Evolutionary conservation across 2,888 invertebrate genomes (phyloP).

Genomic region (Platypus cylindrus): DNA sequence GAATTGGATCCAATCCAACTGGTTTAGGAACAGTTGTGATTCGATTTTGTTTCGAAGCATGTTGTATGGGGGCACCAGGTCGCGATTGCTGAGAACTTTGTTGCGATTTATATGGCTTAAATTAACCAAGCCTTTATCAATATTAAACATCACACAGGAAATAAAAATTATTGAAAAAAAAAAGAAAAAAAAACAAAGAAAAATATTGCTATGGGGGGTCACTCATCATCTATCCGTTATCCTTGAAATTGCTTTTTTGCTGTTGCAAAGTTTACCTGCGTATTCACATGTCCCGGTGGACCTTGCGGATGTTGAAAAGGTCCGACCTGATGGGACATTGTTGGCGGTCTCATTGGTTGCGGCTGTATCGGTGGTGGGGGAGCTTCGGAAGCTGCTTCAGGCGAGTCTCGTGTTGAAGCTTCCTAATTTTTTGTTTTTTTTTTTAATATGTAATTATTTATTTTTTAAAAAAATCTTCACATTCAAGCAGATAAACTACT

Average conservation of each 20-base stretch:
- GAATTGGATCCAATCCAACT: conserved; percentile 83
- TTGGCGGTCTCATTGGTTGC: conserved; percentile 12
- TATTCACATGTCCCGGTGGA: conserved; percentile 5
- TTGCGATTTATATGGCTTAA: conserved; percentile 11
- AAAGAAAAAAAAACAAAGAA: conserved; percentile 2
- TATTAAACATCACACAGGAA: too few relatives aligned
- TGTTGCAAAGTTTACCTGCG: conserved; percentile 5
- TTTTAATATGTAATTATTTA: too few relatives aligned
- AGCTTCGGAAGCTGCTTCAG: conserved; percentile 7
- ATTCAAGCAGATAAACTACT: too few relatives aligned
- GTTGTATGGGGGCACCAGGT: conserved; percentile 22
- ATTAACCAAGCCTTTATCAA: not conserved
- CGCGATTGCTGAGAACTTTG: conserved; percentile 23
- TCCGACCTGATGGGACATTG: conserved; percentile 8
- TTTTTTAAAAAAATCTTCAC: too few relatives aligned
- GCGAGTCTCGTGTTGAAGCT: conserved; percentile 9
- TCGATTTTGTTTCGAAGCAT: conserved; percentile 52
- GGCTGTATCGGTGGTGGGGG: conserved; percentile 2
- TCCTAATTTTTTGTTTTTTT: too few relatives aligned
- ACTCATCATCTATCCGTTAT: too few relatives aligned
- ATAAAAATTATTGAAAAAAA: too few relatives aligned
- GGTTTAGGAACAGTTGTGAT: conserved; percentile 88
- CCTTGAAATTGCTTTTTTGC: not conserved
- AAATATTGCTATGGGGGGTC: conserved; percentile 8
- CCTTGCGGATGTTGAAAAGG: conserved; percentile 8